These are phyloP conservation scores for Laupala kohalensis DNA, from an alignment of 1,140 invertebrate species.

Conservation along the genomic window DNA sequence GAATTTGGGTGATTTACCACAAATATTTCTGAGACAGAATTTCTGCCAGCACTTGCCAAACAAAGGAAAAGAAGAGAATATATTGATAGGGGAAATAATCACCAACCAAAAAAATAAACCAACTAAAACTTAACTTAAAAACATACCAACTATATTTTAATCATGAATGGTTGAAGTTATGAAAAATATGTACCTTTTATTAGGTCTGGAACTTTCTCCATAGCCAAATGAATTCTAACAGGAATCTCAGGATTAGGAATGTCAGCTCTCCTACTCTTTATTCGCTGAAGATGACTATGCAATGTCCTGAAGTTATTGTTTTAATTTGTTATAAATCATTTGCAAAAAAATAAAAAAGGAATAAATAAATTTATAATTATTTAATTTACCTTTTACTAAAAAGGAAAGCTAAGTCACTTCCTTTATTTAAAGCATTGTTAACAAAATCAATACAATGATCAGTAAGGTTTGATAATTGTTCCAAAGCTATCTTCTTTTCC, in stretches of 20 bases:
- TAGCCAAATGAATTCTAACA: constrained; percentile 57
- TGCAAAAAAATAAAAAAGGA: background rate
- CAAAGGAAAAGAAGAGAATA: background rate
- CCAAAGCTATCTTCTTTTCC: constrained; percentile 67
- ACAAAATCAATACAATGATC: constrained; percentile 80
- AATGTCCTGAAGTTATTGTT: constrained; percentile 25
- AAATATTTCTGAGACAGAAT: background rate
- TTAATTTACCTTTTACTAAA: constrained; percentile 47
- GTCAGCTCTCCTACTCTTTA: constrained; percentile 63
- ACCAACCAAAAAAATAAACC: too few relatives aligned
- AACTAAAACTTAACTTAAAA: too few relatives aligned
- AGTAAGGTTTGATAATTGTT: constrained; percentile 63
- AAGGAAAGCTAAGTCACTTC: constrained; percentile 68
- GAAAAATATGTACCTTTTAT: constrained; percentile 45
- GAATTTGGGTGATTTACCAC: background rate
- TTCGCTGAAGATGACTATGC: constrained; percentile 57
- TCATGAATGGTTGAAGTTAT: too few relatives aligned
- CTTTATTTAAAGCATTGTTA: constrained; percentile 57
- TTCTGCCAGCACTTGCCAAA: background rate
- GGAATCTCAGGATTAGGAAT: constrained; percentile 76
- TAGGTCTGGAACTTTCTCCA: constrained; percentile 64
- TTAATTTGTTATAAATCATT: background rate
- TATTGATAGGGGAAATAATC: too few relatives aligned
- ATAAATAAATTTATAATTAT: background rate
- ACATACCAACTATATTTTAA: background rate